Percentiles rank a stretch among this genome's conserved stretches.
These are phyloP conservation scores for Pipa parva DNA, from an alignment of 2,113 vertebrate species.

Conservation along the genomic window DNA sequence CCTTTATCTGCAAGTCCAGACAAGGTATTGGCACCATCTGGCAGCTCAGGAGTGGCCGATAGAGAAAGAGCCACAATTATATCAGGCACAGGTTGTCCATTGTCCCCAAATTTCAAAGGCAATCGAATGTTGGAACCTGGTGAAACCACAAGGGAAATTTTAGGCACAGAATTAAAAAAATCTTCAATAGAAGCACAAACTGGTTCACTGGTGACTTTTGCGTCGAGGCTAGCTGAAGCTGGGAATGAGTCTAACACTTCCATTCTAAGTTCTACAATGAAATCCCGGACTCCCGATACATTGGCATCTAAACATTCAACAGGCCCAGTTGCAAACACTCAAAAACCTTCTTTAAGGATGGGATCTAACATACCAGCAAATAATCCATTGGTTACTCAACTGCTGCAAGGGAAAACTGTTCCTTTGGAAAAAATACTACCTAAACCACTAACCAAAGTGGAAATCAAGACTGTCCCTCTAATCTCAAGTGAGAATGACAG, in stretches of 20 bases:
- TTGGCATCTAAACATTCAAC: conserved; percentile 52
- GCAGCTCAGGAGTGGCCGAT: background rate
- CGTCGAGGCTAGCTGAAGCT: background rate
- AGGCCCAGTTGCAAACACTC: conserved; percentile 40
- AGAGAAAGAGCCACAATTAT: conserved; percentile 39
- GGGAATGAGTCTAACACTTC: background rate
- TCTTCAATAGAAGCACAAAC: background rate
- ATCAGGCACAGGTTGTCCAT: background rate
- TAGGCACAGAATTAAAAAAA: conserved; percentile 12
- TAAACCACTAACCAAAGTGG: conserved; percentile 73
- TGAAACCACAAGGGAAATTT: conserved; percentile 10
- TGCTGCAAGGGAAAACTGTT: conserved; percentile 89
- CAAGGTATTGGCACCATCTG: background rate
- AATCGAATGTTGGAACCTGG: conserved; percentile 12
- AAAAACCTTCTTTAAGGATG: conserved; percentile 51
- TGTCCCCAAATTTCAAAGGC: conserved; percentile 33
- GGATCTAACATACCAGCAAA: conserved; percentile 85
- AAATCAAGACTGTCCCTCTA: conserved; percentile 54
- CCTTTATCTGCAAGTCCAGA: background rate
- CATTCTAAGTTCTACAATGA: background rate
- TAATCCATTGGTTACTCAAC: conserved; percentile 88
- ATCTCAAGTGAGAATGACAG: conserved; percentile 52
- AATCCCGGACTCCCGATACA: no score
- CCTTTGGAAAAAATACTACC: conserved; percentile 90
- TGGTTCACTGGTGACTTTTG: conserved; percentile 21